Percentiles rank a stretch among this genome's conserved stretches.
Conservation (phyloP, 1,140 invertebrate genomes). For the Drosophila orosa region DNA sequence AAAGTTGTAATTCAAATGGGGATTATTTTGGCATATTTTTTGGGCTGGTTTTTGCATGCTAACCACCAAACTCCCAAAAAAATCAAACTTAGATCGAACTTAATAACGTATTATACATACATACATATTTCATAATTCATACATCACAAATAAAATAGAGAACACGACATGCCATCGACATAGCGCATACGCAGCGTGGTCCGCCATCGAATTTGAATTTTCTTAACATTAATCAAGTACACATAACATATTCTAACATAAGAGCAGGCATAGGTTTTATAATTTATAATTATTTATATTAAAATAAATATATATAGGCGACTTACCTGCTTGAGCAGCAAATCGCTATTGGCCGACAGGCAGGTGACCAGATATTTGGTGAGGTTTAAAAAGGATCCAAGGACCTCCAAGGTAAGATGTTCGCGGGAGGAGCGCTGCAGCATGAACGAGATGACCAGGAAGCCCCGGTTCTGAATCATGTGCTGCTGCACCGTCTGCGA, state of each 20-base stretch:
- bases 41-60: constrained; percentile 34
- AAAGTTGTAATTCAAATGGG: constrained; percentile 35
- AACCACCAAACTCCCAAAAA: constrained; percentile 31
- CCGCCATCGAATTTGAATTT: constrained; percentile 18
- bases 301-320: not conserved
- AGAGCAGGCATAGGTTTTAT: constrained; percentile 8
- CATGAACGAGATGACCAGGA: constrained; percentile 98
- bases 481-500: constrained; percentile 99
- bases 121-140: constrained; percentile 7
- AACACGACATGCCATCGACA: constrained; percentile 36
- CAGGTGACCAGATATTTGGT: constrained; percentile 98
- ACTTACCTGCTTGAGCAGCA: constrained; percentile 96
- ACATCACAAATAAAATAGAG: not conserved
- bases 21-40: constrained; percentile 1
- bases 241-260: constrained; percentile 18
- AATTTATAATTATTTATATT: not conserved
- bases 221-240: constrained; percentile 15
- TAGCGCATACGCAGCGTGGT: constrained; percentile 59
- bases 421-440: constrained; percentile 96
- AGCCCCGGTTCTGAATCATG: constrained; percentile 98
- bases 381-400: constrained; percentile 96
- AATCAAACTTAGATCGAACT: constrained; percentile 50
- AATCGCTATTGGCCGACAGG: constrained; percentile 95
- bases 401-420: constrained; percentile 96
- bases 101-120: constrained; percentile 32